Evolutionary conservation across 1,140 invertebrate species (phyloP).

Genomic region (Drosophila neocordata): DNA sequence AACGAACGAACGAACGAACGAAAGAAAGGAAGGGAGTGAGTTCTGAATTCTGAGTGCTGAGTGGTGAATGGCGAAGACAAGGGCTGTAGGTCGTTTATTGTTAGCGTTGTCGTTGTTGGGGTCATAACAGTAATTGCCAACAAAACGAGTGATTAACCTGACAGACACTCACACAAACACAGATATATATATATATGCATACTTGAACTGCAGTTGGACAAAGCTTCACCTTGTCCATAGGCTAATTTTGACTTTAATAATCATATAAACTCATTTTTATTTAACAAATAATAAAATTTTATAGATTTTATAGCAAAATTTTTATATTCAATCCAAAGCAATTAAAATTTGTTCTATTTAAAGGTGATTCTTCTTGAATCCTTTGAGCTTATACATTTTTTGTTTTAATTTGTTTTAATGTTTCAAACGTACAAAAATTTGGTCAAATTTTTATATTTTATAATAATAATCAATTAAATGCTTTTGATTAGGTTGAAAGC

Average conservation of each 20-base stretch:
- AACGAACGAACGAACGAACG: too few relatives aligned
- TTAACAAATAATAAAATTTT: too few relatives aligned
- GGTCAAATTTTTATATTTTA: too few relatives aligned
- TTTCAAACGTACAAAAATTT: too few relatives aligned
- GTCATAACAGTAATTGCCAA: conserved; percentile 75
- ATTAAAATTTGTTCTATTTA: too few relatives aligned
- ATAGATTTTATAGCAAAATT: too few relatives aligned
- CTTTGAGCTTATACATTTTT: too few relatives aligned
- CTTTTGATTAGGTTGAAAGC: not conserved
- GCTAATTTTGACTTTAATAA: too few relatives aligned
- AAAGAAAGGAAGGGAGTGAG: not conserved
- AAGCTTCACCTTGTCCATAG: conserved; percentile 55
- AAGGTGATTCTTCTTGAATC: too few relatives aligned
- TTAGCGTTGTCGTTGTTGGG: conserved; percentile 51
- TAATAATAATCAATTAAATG: not conserved
- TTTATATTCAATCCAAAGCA: too few relatives aligned
- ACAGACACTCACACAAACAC: conserved; percentile 38
- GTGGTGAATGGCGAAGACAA: not conserved
- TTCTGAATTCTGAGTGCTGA: not conserved
- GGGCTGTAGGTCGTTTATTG: conserved; percentile 43
- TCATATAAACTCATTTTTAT: too few relatives aligned
- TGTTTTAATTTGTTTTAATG: too few relatives aligned
- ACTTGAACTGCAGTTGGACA: conserved; percentile 22
- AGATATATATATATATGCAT: conserved; percentile 18
- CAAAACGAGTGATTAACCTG: conserved; percentile 78